Evolutionary conservation across 1,140 invertebrate genomes (phyloP), one percentile per base, ranked within the genome.

Genomic region (Drosophila nasuta): DNA sequence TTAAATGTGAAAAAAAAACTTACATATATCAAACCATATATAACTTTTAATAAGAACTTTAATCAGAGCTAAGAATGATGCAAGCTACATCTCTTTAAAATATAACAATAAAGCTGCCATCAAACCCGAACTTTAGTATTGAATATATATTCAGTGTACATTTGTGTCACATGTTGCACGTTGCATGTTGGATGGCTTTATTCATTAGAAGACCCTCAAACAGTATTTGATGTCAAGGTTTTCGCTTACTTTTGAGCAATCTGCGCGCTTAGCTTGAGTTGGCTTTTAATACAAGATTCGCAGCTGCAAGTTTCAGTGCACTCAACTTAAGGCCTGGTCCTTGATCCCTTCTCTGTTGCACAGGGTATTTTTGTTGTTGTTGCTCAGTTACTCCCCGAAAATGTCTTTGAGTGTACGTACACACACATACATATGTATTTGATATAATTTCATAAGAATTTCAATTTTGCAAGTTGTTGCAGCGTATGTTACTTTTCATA

Each of bases 381-480:
- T 28, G 41, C 30, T n/a, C 3, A n/a, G 11, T 13, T 8, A 41
- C 38, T 11, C 45, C 38, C 48, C 11, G 28, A 28, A 70, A 71
- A 56, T 71, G 68, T 46, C 63, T 73, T 73, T 59, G 70, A 73
- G 63, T 49, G 28, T 38, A 25, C 3, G 20, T 25, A 25, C 20
- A 25, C 20, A 25, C 20, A 25, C 20, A 25, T 25, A 25, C 20
- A 25, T 25, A 25, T 25, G 8, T 54, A 59, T 30, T 73, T 67
- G 45, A 67, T 67, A 73, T 52, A 67, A 59, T 73, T 67, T 59
- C 35, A 52, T 67, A 73, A 73, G 70, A 73, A 73, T 59, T 67
- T 73, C 62, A 66, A 72, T 66, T 49, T 58, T 15, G 45, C 25
- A 45, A 63, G 67, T 46, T 70, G 67, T 70, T 35, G 48, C 58